Percentiles rank a stretch among this genome's conserved stretches.
These are phyloP conservation scores for Scaptomyza tumidula DNA, from an alignment of 2,888 invertebrate genomes.

Conservation along the genomic window DNA sequence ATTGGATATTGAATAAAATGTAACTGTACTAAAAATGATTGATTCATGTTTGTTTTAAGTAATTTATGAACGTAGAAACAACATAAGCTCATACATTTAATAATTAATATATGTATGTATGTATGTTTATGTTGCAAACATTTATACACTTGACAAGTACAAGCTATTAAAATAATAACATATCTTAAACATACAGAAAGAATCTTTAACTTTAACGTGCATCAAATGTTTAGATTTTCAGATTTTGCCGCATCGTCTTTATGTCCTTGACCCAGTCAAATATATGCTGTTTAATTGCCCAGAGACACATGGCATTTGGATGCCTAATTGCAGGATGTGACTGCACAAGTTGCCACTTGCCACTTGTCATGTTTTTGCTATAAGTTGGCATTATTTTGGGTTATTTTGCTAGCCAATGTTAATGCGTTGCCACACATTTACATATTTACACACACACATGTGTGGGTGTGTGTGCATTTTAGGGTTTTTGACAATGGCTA, in stretches of 20 bases:
- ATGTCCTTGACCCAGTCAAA: slow-evolving; percentile 9
- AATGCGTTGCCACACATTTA: slow-evolving; percentile 6
- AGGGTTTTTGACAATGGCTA: slow-evolving; percentile 1
- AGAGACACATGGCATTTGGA: not conserved
- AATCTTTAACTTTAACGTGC: not conserved
- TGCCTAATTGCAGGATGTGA: slow-evolving; percentile 11
- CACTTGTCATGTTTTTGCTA: slow-evolving; percentile 8
- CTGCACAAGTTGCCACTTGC: slow-evolving; percentile 13
- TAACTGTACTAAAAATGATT: too few species aligned
- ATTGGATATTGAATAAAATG: too few species aligned
- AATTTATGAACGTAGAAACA: too few species aligned
- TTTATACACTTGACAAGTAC: too few species aligned
- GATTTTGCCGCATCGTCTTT: not conserved
- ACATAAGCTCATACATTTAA: too few species aligned
- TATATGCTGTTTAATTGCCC: slow-evolving; percentile 2
- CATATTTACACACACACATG: not conserved
- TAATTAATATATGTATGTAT: too few species aligned
- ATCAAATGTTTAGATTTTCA: not conserved
- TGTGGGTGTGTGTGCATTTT: slow-evolving; percentile 4
- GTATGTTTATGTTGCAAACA: too few species aligned
- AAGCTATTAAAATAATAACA: not conserved
- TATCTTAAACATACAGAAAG: not conserved
- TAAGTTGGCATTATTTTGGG: slow-evolving; percentile 17
- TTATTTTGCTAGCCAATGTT: slow-evolving; percentile 2
- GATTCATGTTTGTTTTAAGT: too few species aligned